Conservation (phyloP, 1,140 invertebrate genomes). For the Helicoverpa armigera region DNA sequence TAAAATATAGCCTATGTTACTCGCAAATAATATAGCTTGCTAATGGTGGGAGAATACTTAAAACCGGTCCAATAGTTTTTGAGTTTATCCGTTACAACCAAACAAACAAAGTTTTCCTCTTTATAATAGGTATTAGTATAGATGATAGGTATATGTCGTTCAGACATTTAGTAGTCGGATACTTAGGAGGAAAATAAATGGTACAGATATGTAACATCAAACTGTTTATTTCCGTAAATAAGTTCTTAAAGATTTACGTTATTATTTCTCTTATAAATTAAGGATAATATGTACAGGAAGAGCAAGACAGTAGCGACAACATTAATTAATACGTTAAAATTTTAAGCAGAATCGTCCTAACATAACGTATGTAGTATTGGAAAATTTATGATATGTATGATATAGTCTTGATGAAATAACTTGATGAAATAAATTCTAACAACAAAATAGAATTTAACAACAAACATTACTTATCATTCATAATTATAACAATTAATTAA, state of each 20-base stretch:
- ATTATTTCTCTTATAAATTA: slow-evolving; percentile 20
- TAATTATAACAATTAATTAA: slow-evolving; percentile 4
- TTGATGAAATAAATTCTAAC: background rate
- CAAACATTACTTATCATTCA: background rate
- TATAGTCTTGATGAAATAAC: too few relatives aligned
- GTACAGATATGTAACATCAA: slow-evolving; percentile 27
- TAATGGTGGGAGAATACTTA: too few relatives aligned
- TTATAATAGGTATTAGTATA: too few relatives aligned
- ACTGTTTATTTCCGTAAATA: slow-evolving; percentile 47
- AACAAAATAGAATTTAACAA: slow-evolving; percentile 19
- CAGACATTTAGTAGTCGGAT: too few relatives aligned
- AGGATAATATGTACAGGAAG: slow-evolving; percentile 63
- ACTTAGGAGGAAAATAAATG: background rate
- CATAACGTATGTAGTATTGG: slow-evolving; percentile 1
- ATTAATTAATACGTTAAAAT: slow-evolving; percentile 4
- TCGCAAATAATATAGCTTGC: too few relatives aligned
- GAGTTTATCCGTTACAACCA: too few relatives aligned
- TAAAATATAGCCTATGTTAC: too few relatives aligned
- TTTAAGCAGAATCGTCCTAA: background rate
- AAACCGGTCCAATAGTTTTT: too few relatives aligned
- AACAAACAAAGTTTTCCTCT: too few relatives aligned
- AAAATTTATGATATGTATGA: slow-evolving; percentile 44
- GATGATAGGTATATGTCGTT: too few relatives aligned
- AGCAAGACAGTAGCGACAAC: slow-evolving; percentile 69
- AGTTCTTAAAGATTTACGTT: slow-evolving; percentile 18